These are phyloP conservation scores for Zeus faber DNA, from an alignment of 2,113 vertebrate genomes.

Conservation along the genomic window DNA sequence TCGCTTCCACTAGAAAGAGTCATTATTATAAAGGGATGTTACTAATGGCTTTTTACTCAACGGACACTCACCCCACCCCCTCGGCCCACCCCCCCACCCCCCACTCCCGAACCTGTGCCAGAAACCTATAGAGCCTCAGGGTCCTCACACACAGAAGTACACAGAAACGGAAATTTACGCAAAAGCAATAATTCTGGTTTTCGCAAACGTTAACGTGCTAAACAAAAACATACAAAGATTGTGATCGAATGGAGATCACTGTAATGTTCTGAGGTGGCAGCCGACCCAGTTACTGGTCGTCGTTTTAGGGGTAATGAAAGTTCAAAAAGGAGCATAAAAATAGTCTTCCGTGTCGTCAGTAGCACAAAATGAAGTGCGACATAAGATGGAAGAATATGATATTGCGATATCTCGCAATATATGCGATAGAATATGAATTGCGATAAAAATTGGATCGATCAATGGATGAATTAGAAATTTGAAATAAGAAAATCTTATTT, in stretches of 20 bases:
- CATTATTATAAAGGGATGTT: slow-evolving; percentile 64
- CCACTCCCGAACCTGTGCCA: slow-evolving; percentile 31
- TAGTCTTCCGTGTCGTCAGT: slow-evolving; percentile 32
- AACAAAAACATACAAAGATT: no score
- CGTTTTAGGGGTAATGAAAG: slow-evolving; percentile 41
- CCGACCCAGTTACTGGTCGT: slow-evolving; percentile 26
- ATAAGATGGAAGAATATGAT: slow-evolving; percentile 24
- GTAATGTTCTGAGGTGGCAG: slow-evolving; percentile 33
- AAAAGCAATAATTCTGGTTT: slow-evolving; percentile 26
- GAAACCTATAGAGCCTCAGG: slow-evolving; percentile 50
- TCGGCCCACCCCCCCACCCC: neutral
- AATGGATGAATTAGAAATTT: no score
- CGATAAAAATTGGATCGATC: slow-evolving; percentile 23
- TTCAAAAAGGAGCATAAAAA: slow-evolving; percentile 40
- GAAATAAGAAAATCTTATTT: slow-evolving; percentile 25
- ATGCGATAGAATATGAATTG: slow-evolving; percentile 29
- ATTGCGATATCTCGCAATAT: no score
- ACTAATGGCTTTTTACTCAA: slow-evolving; percentile 42
- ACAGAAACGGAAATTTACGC: slow-evolving; percentile 12
- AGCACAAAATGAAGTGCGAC: slow-evolving; percentile 21
- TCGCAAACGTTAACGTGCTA: slow-evolving; percentile 26
- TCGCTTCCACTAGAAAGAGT: slow-evolving; percentile 68
- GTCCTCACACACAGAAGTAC: neutral
- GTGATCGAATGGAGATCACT: slow-evolving; percentile 40
- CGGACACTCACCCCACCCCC: slow-evolving; percentile 22